Conservation (phyloP, 2,888 invertebrate species). For the Eretmocerus hayati region DNA sequence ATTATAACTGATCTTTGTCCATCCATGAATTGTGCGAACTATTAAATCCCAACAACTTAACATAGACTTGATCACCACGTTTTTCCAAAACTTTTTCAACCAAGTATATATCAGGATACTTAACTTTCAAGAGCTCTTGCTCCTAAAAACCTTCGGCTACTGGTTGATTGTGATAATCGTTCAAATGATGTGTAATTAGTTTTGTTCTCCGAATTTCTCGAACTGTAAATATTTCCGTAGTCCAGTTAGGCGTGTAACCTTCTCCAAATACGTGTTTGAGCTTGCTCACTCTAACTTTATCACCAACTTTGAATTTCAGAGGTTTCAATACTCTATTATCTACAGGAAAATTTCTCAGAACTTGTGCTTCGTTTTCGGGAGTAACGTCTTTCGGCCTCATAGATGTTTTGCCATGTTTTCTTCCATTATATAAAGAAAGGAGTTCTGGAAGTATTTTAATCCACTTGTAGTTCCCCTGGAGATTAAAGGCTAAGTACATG, state of each 20-base stretch:
- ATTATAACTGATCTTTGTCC: too few relatives aligned
- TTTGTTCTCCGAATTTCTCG: constrained; percentile 29
- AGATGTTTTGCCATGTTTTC: constrained; percentile 1
- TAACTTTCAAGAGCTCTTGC: not conserved
- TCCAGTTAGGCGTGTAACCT: constrained; percentile 34
- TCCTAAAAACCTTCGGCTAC: constrained; percentile 29
- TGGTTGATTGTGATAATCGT: constrained; percentile 28
- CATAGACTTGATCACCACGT: not conserved
- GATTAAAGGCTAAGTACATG: too few relatives aligned
- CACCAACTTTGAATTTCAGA: not conserved
- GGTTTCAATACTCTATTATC: not conserved
- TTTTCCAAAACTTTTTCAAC: not conserved
- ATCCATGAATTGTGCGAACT: constrained; percentile 16
- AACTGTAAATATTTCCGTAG: constrained; percentile 37
- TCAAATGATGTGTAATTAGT: constrained; percentile 25
- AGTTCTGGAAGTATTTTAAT: constrained; percentile 3
- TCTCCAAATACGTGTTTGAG: constrained; percentile 25
- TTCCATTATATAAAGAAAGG: not conserved
- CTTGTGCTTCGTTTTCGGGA: not conserved
- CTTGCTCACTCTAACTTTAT: constrained; percentile 28
- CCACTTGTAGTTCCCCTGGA: constrained; percentile 8
- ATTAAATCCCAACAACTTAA: constrained; percentile 19
- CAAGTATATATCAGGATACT: not conserved
- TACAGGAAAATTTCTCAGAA: not conserved
- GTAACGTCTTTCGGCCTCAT: constrained; percentile 19